Conservation (phyloP, 64 coral and sea anemone species). For the Actinia tenebrosa region DNA sequence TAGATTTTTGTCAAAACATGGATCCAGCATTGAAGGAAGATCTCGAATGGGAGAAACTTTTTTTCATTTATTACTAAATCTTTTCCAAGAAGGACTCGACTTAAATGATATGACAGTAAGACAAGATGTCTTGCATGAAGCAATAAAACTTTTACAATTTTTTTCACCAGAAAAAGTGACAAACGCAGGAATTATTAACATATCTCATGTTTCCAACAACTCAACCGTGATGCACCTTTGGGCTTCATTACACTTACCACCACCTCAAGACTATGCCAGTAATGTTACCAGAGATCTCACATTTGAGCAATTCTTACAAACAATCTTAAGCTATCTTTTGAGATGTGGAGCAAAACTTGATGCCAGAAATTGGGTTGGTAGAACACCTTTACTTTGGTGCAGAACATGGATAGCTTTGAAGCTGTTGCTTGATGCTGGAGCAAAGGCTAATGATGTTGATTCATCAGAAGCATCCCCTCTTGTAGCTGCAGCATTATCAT, state of each 20-base stretch:
- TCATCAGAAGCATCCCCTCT: background rate
- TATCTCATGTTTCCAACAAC: background rate
- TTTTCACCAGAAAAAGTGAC: background rate
- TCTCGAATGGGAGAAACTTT: background rate
- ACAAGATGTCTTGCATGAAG: background rate
- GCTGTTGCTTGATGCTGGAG: background rate
- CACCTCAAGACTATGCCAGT: background rate
- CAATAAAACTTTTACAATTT: background rate
- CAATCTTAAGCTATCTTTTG: background rate
- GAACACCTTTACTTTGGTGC: background rate
- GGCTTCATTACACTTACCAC: background rate
- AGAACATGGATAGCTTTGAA: conserved; percentile 2
- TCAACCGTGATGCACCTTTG: background rate
- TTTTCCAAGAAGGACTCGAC: background rate
- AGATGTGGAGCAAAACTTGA: background rate
- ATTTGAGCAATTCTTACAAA: background rate
- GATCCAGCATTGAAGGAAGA: background rate
- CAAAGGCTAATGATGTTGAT: background rate
- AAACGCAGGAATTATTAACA: background rate
- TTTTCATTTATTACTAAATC: background rate
- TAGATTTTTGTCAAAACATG: background rate
- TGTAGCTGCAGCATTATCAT: background rate
- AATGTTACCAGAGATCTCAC: background rate
- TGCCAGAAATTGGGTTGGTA: background rate
- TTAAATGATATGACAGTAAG: background rate